Base-by-base conservation (phyloP, 1,140 invertebrate species). In the Drosophila kepulauana region DNA sequence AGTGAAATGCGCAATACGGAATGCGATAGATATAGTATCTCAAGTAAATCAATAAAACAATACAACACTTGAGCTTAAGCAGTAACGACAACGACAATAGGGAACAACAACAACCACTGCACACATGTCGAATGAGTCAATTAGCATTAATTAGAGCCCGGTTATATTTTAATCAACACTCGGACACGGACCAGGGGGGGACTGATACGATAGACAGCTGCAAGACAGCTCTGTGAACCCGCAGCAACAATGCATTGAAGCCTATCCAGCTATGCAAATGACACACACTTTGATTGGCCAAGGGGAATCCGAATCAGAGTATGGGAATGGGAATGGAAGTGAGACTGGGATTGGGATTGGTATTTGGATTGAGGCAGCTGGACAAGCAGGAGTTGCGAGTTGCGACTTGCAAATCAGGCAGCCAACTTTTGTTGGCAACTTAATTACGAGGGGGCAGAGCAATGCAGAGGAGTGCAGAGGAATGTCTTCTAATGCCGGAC, bases 161-260 rank as follows among this genome's bases (percentile, higher is more conserved):
- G 81, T 82, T 86, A 79, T 76, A 84, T 73, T 89, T 88, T 88
- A 88, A 84, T 89, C 81, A 81, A 66, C 85, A 78, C 71, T 84
- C 57, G 68, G 15, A 33, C 41, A 8, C 16, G 5, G 10, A 10
- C 35, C 20, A 15, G 20, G 20, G 0, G 20, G 20, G 0, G 3
- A 25, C 20, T 25, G 20, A 25, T 25, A 25, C 20, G 20, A 25
- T 25, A 25, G 20, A 25, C 20, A 25, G 20, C 20, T 10, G 7
- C 30, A 33, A 33, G 30, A 33, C 30, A 33, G 30, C 30, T 25
- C 20, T 25, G 20, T 8, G 8, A 38, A 10, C 35, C 35, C 35
- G 16, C 46, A 28, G 49, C 49, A 13, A 13, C 41, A 43, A 13
- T 13, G n/a, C 46, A 62, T 3, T 43, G 30, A 13, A 30, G 56